Base-by-base conservation (phyloP, 2,888 invertebrate species). In the Rhagium mordax region DNA sequence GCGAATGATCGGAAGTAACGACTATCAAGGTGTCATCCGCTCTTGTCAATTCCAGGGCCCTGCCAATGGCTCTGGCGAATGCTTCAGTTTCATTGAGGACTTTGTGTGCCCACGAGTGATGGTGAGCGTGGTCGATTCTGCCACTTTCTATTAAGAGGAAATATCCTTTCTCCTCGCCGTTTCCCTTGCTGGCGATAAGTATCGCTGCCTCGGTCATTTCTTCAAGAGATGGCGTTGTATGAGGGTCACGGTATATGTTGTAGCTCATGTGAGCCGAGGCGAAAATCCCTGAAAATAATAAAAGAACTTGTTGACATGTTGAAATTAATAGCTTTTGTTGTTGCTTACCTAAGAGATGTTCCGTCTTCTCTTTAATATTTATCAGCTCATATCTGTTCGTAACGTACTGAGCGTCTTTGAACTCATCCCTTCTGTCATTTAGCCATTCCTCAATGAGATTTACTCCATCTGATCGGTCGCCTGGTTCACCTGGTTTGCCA, bases 201-300 rank as follows among this genome's bases (percentile, higher is more conserved):
- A 97, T 93, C 0, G 96, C 96, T 61, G 91, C 92, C 79, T 90
- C 89, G 0, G 94, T 94, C 96, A 97, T 95, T 85, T 96, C 95
- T 70, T 90, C 90, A n/a, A 97, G 85, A 0, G 93, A 91, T 0
- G 96, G 96, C 71, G 92, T 91, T 15, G 86, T 87, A n/a, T 82
- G 80, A 0, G 85, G 81, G 72, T 89, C 86, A 3, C 92, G 90
- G 79, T 94, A 92, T 71, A 94, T 83, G 77, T 95, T 93, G 85
- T 93, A 96, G 2, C 76, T 62, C 79, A 85, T 84, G 74, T 87
- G 85, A 59, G 80, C 76, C 1, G 76, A 33, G 20, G 78, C 81
- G 72, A 87, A 87, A 2, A 87, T 73, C 4, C 86, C 84, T 84
- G 65, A 51, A 79, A 75, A 33, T 10, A 70, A 86, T n/a, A n/a